Base-by-base conservation (phyloP, 2,888 invertebrate species). In the Panopea generosa region DNA sequence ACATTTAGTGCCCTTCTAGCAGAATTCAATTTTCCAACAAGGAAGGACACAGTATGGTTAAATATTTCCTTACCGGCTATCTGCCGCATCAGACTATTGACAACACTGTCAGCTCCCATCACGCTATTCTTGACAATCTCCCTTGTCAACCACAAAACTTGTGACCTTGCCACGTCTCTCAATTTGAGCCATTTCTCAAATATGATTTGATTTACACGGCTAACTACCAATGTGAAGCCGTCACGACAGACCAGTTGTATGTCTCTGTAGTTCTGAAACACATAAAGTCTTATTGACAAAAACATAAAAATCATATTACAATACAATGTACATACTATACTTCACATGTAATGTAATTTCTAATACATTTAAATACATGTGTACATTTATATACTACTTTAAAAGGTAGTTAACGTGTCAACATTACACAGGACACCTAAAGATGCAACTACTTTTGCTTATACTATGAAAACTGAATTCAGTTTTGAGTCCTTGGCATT, bases 91-190 rank as follows among this genome's bases (percentile, higher is more conserved):
- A 98, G 94, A 93, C 96, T 97, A 95, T 97, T 96, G 92, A 97
- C 96, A 47, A 98, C 95, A 92, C 95, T 96, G 92, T 99, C 98
- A 67, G 97, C 96, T 90, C 96, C 96, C 71, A 95, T 95, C 53
- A 98, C 96, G 86, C 96, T 96, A 93, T 96, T 97, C 90, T 96
- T 96, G 87, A 99, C 97, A 95, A 98, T 95, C 94, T 98, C 98
- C 84, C 96, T 95, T 18, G 97, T 93, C 65, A 99, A 93, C 98
- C 98, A 99, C 85, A 98, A 93, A 67, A 98, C 93, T 94, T 99
- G 97, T 40, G 80, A 75, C 89, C 96, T 95, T 14, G 96, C 95
- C 47, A 95, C 94, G 89, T 98, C 98, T 80, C 96, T 95, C 85
- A 99, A 95, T 91, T 96, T 96, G 82, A 96, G 94, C 94, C 97